Base-by-base conservation (phyloP, 1,140 invertebrate species). In the Lordiphosa stackelbergi region DNA sequence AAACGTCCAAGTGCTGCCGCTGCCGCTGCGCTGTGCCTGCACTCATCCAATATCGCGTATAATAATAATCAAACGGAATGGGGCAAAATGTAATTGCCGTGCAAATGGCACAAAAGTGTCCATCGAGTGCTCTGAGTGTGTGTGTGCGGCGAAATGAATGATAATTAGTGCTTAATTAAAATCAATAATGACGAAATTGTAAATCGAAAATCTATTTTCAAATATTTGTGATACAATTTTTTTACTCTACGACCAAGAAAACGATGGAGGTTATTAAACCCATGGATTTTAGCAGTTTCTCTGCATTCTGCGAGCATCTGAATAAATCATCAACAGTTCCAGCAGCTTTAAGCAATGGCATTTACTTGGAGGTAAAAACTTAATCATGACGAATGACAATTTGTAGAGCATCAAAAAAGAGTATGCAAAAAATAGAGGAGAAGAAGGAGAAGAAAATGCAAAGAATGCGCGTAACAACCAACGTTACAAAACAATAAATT, bases 281-380 rank as follows among this genome's bases (percentile, higher is more conserved):
- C 58, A 86, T 86, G 85, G 85, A 86, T 81, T 86, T 86, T 65
- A 86, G 85, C 68, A 86, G 85, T 55, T 86, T 86, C 66, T 75
- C 85, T 49, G 85, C 85, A 37, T 86, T 86, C 54, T 86, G 85
- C 58, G 85, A 86, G 68, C 85, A 86, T 69, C 83, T 86, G 42
- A 86, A 86, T 71, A 86, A 86, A 85, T 85, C 85, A 63, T 64
- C 84, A 56, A 57, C 70, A 47, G 59, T 70, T 37, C 56, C 58
- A 40, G 40, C 22, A 38, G 53, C 54, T 34, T 51, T 77, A 56
- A 77, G 66, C 73, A 77, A 77, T 58, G 73, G 58, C 58, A 70
- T 71, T 70, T 77, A 63, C 70, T 77, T 77, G 66, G 73, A 77
- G 73, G 73, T 77, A 77, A 75, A 73, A 12, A 66, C 22, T 41